Conservation (phyloP, 2,113 vertebrate species). For the Tragulus kanchil region DNA sequence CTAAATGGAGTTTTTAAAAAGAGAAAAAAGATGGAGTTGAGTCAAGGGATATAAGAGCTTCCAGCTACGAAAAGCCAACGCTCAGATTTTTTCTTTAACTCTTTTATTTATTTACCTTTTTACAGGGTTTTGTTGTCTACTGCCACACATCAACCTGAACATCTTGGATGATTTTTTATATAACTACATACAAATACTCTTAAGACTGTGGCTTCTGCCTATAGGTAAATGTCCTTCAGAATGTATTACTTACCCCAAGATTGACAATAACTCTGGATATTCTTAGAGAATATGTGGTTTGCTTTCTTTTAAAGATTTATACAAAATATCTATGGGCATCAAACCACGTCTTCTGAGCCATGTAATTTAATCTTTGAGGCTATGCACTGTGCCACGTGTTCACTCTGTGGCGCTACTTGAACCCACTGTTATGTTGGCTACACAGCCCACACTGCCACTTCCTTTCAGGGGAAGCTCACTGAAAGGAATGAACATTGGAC, state of each 20-base stretch:
- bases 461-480: background rate
- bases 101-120: no score
- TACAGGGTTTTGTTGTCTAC: no score
- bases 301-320: slow-evolving; percentile 34
- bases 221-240: background rate
- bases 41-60: background rate
- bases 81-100: no score
- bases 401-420: background rate
- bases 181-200: background rate
- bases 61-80: background rate
- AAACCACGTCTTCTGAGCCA: background rate
- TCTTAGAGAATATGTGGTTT: background rate
- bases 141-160: no score
- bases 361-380: background rate
- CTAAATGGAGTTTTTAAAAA: background rate
- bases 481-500: background rate
- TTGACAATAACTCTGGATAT: background rate
- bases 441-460: rapidly evolving
- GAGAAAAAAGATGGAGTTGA: background rate
- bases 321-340: background rate
- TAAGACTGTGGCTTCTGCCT: background rate
- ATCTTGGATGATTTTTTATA: background rate
- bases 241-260: background rate
- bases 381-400: background rate
- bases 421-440: background rate